Conservation (phyloP, 2,797 vertebrate genomes). For the Antennarius maculatus region DNA sequence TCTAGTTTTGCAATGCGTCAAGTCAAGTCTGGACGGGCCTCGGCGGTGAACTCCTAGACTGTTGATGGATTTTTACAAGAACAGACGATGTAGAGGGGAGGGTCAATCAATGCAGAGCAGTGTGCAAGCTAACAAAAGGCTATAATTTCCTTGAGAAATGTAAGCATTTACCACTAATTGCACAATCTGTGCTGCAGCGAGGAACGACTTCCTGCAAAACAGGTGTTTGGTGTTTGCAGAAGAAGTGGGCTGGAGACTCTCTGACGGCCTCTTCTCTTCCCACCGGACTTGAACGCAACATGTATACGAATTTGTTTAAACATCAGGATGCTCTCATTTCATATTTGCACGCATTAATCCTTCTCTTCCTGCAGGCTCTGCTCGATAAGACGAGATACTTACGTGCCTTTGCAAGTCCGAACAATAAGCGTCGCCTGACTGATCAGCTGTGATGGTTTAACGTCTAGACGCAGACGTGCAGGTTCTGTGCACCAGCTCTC, state of each 20-base stretch:
- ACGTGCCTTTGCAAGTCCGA: not conserved
- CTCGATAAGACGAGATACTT: not conserved
- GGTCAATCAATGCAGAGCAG: not conserved
- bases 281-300: not conserved
- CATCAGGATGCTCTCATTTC: not conserved
- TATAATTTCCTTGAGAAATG: conserved; percentile 9
- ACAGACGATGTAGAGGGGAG: no score
- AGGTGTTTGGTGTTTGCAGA: not conserved
- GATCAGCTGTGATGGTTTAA: not conserved
- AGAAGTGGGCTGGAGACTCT: conserved; percentile 6
- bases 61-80: no score
- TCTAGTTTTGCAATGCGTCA: conserved; percentile 46
- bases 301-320: conserved; percentile 4
- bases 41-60: no score
- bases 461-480: not conserved
- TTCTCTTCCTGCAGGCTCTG: no score
- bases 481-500: not conserved
- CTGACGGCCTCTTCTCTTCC: not conserved
- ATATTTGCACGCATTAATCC: not conserved
- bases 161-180: conserved; percentile 22
- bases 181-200: conserved; percentile 27
- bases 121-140: not conserved
- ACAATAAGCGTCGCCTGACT: not conserved
- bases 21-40: conserved; percentile 28
- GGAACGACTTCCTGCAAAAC: conserved; percentile 6